These are phyloP conservation scores for Siniperca knerii DNA, from an alignment of 2,113 vertebrate species.

Conservation along the genomic window DNA sequence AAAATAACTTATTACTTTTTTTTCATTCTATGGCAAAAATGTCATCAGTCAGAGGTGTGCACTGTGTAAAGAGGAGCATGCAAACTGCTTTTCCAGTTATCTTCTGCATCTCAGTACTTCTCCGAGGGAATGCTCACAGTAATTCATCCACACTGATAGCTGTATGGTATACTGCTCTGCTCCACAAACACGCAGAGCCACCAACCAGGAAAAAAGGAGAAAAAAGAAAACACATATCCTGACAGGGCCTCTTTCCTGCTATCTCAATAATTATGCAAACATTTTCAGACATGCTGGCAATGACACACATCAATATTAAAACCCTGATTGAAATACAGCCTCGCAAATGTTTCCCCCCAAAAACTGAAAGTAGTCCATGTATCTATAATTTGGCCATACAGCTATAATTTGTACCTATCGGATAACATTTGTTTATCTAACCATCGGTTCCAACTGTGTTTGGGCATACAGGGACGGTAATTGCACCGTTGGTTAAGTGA, in stretches of 20 bases:
- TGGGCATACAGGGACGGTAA: conserved; percentile 56
- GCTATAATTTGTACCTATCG: conserved; percentile 68
- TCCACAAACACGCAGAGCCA: conserved; percentile 64
- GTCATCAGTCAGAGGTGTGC: conserved; percentile 54
- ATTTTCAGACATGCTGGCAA: conserved; percentile 58
- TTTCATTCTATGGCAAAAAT: conserved; percentile 22
- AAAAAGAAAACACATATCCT: conserved; percentile 36
- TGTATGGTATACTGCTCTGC: conserved; percentile 81
- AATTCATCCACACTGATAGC: conserved; percentile 74
- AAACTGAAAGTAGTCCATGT: conserved; percentile 43
- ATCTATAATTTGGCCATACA: conserved; percentile 61
- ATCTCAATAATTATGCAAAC: conserved; percentile 71
- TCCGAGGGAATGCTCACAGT: conserved; percentile 50
- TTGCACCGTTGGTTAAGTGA: conserved; percentile 65
- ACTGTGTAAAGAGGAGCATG: conserved; percentile 23
- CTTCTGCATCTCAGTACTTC: conserved; percentile 54
- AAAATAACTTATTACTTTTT: conserved; percentile 57
- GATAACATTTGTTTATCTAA: conserved; percentile 72
- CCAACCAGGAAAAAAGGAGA: conserved; percentile 26
- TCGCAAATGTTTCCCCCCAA: conserved; percentile 14
- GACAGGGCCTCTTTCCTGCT: conserved; percentile 63
- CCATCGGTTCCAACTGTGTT: conserved; percentile 60
- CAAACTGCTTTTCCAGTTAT: conserved; percentile 77
- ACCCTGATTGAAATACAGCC: conserved; percentile 31
- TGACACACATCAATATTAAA: conserved; percentile 40